A percentile compares a stretch with the other conserved stretches of the same genome.
phyloP scores from a whole-genome alignment of 2,888 invertebrate genomes.

The Ornithoptera alexandrae region DNA sequence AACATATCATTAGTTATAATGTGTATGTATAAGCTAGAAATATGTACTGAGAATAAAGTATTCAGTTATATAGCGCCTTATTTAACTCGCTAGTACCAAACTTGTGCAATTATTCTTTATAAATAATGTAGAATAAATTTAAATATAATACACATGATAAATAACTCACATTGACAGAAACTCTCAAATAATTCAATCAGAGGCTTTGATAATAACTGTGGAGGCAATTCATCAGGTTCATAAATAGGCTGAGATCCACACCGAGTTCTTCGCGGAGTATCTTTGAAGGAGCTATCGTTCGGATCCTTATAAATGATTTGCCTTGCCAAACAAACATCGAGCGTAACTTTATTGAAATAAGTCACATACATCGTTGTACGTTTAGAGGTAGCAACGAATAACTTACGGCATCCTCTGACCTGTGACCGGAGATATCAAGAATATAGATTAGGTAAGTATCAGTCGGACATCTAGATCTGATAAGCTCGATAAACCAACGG shows the following conservation, averaged over 20 bases:
- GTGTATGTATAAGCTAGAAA: too few species aligned
- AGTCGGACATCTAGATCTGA: conserved; percentile 51
- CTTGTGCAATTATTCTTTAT: background rate
- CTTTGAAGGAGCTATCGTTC: conserved; percentile 47
- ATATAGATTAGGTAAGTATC: conserved; percentile 60
- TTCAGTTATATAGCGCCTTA: too few species aligned
- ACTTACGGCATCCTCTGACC: conserved; percentile 68
- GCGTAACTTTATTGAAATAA: conserved; percentile 43
- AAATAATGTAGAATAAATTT: conserved; percentile 4
- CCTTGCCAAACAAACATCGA: conserved; percentile 45
- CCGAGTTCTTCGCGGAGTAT: conserved; percentile 43
- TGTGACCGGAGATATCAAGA: conserved; percentile 63
- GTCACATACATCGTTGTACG: conserved; percentile 37
- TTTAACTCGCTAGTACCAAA: too few species aligned
- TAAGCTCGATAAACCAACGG: conserved; percentile 53
- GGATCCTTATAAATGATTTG: conserved; percentile 31
- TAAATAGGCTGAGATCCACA: conserved; percentile 58
- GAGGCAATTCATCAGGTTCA: conserved; percentile 58
- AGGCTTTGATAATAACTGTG: conserved; percentile 45
- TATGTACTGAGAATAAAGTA: too few species aligned
- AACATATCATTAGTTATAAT: too few species aligned
- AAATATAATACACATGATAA: conserved; percentile 25
- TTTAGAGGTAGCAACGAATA: conserved; percentile 36
- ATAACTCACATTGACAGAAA: conserved; percentile 25
- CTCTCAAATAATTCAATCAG: conserved; percentile 37